Percentiles rank a stretch among this genome's conserved stretches.
These are phyloP conservation scores for Catharus bicknelli DNA, from an alignment of 2,113 vertebrate genomes.

Conservation along the genomic window DNA sequence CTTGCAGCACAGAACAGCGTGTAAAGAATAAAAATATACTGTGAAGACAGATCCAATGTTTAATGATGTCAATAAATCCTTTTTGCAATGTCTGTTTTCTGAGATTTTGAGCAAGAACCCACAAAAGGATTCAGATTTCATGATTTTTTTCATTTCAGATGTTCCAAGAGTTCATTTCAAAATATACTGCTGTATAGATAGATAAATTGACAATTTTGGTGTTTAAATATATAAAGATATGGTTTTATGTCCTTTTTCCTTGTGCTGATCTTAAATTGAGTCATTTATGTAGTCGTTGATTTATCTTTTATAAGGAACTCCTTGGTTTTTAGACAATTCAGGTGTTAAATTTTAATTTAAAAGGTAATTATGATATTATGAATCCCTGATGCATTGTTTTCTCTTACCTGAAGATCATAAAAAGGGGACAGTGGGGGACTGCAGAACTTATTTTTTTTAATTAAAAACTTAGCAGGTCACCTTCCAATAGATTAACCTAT, in stretches of 20 bases:
- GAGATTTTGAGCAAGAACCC: neutral
- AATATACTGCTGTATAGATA: neutral
- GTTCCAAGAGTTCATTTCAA: neutral
- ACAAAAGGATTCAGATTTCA: neutral
- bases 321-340: neutral
- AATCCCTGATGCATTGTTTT: conserved; percentile 21
- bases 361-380: conserved; percentile 25
- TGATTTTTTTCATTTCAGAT: neutral
- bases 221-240: neutral
- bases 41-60: neutral
- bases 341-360: conserved; percentile 34
- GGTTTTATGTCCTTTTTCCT: neutral
- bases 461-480: conserved; percentile 25
- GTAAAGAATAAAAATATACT: neutral
- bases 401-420: neutral
- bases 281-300: neutral
- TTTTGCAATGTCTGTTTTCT: neutral
- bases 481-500: conserved; percentile 32
- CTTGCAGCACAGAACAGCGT: neutral
- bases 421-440: neutral
- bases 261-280: neutral
- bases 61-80: neutral
- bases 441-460: conserved; percentile 18
- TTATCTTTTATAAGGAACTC: neutral
- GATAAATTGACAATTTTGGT: neutral